phyloP scores from a whole-genome alignment of 2,888 invertebrate species.

The Poecilobothrus nobilitatus region DNA sequence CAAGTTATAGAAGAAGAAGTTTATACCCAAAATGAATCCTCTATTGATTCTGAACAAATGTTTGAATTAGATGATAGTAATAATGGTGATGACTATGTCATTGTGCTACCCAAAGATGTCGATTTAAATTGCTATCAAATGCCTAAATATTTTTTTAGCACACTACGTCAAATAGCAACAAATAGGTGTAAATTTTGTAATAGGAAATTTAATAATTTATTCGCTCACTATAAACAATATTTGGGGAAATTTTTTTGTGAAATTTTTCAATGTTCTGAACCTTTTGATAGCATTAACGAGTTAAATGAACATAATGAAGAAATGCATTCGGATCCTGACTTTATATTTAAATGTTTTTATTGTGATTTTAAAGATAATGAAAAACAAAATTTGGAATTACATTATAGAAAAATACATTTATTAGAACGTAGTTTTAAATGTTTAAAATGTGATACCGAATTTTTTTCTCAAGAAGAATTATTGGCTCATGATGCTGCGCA shows the following conservation, averaged over 20 bases:
- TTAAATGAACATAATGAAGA: not conserved
- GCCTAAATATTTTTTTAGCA: not conserved
- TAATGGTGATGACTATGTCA: not conserved
- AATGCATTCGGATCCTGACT: not conserved
- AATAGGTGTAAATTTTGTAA: not conserved
- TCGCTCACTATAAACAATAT: not conserved
- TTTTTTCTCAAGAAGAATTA: not conserved
- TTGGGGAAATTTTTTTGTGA: not conserved
- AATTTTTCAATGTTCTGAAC: not conserved
- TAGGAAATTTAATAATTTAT: not conserved
- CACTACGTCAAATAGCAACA: not conserved
- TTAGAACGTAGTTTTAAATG: not conserved
- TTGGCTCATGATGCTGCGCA: not conserved
- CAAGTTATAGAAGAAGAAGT: not conserved
- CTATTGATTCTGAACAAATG: not conserved
- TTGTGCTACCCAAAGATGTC: not conserved
- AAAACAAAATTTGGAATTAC: not conserved
- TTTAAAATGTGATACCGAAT: not conserved
- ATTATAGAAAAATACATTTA: not conserved
- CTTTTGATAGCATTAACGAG: not conserved
- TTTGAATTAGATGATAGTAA: not conserved
- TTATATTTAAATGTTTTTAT: not conserved
- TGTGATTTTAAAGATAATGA: slow-evolving; percentile 3
- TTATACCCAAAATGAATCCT: not conserved
- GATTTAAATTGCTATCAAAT: not conserved